Conservation (phyloP, 2,113 vertebrate genomes). For the Charina bottae region DNA sequence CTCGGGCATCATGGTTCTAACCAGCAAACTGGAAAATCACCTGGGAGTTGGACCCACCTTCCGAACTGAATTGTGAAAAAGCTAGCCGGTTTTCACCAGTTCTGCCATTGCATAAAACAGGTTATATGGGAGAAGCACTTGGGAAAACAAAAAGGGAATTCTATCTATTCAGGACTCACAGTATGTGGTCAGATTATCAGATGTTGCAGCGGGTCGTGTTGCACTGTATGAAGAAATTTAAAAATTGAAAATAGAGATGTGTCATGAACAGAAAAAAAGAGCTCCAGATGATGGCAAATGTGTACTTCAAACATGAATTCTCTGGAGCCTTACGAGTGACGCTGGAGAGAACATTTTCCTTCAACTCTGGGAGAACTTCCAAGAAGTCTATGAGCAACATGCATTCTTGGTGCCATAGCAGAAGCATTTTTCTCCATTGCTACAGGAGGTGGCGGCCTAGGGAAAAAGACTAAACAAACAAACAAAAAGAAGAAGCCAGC, state of each 20-base stretch:
- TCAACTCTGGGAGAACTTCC: neutral
- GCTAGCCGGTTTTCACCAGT: neutral
- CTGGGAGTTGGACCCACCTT: neutral
- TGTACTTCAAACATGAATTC: neutral
- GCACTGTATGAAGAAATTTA: neutral
- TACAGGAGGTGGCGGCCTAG: neutral
- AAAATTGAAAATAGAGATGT: neutral
- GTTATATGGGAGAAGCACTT: neutral
- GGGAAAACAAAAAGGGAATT: constrained; percentile 1
- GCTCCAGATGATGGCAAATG: neutral
- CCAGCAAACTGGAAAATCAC: neutral
- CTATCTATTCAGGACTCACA: neutral
- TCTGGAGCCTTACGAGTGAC: neutral
- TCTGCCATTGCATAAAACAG: neutral
- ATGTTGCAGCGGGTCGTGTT: neutral
- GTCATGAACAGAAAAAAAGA: neutral
- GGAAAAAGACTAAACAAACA: neutral
- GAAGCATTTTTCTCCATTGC: neutral
- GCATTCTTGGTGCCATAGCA: neutral
- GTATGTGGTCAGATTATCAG: neutral
- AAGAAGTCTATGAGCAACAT: neutral
- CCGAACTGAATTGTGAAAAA: neutral
- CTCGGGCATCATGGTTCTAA: neutral
- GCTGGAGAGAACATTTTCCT: neutral
- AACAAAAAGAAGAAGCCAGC: neutral